Base-by-base conservation (phyloP, 2,797 vertebrate species). In the Halcyon chelicuti region DNA sequence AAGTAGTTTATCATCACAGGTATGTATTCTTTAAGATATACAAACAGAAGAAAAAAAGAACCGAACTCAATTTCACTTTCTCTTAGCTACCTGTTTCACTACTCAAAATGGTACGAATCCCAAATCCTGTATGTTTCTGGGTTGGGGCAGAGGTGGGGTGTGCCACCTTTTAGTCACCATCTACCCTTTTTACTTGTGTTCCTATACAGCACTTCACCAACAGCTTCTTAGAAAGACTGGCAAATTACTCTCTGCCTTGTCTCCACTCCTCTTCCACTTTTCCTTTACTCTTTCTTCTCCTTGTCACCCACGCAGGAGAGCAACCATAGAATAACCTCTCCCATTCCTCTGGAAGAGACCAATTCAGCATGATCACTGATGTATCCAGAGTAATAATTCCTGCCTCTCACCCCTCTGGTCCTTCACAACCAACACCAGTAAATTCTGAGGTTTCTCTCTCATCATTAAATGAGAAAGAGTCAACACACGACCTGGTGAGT, bases 401-500 rank as follows among this genome's bases (percentile, higher is more conserved):
- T 17, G 20, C 4, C 31, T 39, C 9, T 28, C 21, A 68, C 9
- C 15, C 35, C 14, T 1, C 0, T 17, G 6, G 7, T 71, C 31
- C 67, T 71, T 46, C 87, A 74, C 35, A 46, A 71, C 9, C 44
- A 63, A 39, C 22, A 63, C 11, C 29, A 86, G 10, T 35, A 63
- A 9, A 18, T 68, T 72, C 35, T 51, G 67, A 72, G 49, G 63
- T 47, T 78, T 65, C 60, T 46, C 6, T 39, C 52, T 37, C 84
- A 49, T 12, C 35, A 17, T 14, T 26, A 61, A 19, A 1, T 6
- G 28, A 75, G 25, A 25, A 16, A 49, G 54, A 75, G 42, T 10
- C 55, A 55, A 55, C 1, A 3, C 14, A 29, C 0, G 8, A 23
- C 12, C 10, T 7, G 2, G 0, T 12, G 9, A 62, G 16, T 12